A percentile compares a stretch with the other conserved stretches of the same genome.
Evolutionary conservation across 2,113 vertebrate genomes (phyloP).

Genomic region (Bostrychus sinensis): DNA sequence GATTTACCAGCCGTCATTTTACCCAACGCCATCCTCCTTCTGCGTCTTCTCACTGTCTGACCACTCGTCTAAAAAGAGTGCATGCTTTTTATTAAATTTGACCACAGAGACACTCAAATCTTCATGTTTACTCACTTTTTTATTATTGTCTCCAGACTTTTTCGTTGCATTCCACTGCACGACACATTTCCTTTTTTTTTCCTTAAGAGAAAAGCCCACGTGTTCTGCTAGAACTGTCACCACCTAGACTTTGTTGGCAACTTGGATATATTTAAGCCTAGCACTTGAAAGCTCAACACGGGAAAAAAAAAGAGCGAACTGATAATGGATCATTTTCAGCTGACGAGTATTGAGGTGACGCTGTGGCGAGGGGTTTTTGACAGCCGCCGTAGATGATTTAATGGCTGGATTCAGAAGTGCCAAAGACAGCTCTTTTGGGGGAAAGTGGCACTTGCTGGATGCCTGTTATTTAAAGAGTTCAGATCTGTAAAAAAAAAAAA

Average conservation of each 20-base stretch:
- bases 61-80: background rate
- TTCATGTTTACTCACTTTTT: constrained; percentile 14
- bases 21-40: background rate
- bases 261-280: constrained; percentile 15
- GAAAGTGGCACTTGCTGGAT: constrained; percentile 28
- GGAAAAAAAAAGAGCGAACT: constrained; percentile 12
- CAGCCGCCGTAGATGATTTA: constrained; percentile 40
- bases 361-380: constrained; percentile 19
- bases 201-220: constrained; percentile 15
- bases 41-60: background rate
- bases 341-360: constrained; percentile 28
- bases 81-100: constrained; percentile 7
- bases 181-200: constrained; percentile 1
- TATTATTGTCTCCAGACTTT: constrained; percentile 10
- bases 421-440: constrained; percentile 34
- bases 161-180: background rate
- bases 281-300: constrained; percentile 24
- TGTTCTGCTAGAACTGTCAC: constrained; percentile 10
- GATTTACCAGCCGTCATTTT: background rate
- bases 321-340: constrained; percentile 48
- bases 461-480: constrained; percentile 32
- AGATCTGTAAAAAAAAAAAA: constrained; percentile 16
- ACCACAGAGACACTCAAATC: background rate
- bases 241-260: constrained; percentile 9
- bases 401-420: constrained; percentile 33